These are phyloP conservation scores for Eptesicus fuscus DNA, from an alignment of 2,113 vertebrate genomes.

Conservation along the genomic window DNA sequence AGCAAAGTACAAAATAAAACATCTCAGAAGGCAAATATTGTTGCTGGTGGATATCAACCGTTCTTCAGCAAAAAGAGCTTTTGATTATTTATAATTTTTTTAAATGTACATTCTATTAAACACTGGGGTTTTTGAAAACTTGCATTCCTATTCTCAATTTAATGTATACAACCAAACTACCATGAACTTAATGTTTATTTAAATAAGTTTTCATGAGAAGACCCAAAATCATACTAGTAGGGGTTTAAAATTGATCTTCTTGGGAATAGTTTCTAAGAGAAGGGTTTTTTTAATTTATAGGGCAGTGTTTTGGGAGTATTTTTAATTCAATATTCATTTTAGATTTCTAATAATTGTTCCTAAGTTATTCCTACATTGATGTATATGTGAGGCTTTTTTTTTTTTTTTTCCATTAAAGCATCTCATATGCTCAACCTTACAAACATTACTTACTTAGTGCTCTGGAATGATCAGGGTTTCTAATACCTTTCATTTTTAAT, in stretches of 20 bases:
- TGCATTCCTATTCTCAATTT: background rate
- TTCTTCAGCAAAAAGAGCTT: background rate
- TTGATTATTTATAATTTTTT: background rate
- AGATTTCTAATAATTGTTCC: background rate
- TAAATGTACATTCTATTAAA: background rate
- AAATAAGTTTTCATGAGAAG: background rate
- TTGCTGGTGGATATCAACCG: background rate
- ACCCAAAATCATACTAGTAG: background rate
- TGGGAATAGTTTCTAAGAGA: background rate
- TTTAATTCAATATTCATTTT: constrained; percentile 13
- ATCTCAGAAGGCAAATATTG: background rate
- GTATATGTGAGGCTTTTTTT: background rate
- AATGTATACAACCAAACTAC: background rate
- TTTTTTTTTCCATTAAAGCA: background rate
- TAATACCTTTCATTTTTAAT: constrained; percentile 96
- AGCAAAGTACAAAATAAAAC: background rate
- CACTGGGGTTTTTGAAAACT: background rate
- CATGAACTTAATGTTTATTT: background rate
- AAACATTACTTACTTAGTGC: constrained; percentile 90
- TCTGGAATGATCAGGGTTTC: constrained; percentile 98
- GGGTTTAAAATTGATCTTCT: background rate
- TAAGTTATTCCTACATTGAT: background rate
- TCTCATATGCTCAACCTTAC: constrained; percentile 2
- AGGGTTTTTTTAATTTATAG: background rate
- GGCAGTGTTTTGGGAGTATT: background rate